These are phyloP conservation scores for Alloscopus bannaensis DNA, from an alignment of 2,888 invertebrate species.

Conservation along the genomic window DNA sequence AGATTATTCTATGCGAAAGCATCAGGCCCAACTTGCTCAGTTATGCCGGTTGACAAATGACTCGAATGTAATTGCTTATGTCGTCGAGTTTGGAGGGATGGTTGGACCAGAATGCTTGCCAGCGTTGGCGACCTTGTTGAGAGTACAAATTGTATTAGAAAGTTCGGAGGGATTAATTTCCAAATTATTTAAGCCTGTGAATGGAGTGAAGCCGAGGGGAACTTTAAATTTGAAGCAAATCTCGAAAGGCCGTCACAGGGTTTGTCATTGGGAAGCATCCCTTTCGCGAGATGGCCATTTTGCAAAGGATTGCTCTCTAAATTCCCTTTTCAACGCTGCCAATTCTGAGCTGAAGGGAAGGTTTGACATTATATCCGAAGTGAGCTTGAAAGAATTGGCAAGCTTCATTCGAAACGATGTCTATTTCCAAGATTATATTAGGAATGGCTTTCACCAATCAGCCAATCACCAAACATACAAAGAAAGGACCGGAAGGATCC, in stretches of 20 bases:
- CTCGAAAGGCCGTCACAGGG: neutral
- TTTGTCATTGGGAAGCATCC: neutral
- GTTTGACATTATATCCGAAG: neutral
- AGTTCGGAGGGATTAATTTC: slow-evolving; percentile 1
- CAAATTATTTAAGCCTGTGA: neutral
- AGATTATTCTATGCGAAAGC: neutral
- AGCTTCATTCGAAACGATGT: slow-evolving; percentile 8
- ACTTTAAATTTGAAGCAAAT: slow-evolving; percentile 19
- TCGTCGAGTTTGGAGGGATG: slow-evolving; percentile 3
- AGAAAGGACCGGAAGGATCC: too few relatives aligned
- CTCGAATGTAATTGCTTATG: slow-evolving; percentile 3
- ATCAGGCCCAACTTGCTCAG: neutral
- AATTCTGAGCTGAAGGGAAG: neutral
- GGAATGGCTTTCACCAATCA: slow-evolving; percentile 11
- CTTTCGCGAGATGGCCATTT: neutral
- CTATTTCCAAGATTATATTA: neutral
- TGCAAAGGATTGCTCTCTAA: neutral
- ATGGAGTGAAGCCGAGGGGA: neutral
- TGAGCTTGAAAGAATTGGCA: neutral
- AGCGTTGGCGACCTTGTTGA: slow-evolving; percentile 1
- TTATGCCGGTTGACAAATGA: neutral
- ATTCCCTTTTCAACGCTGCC: slow-evolving; percentile 4
- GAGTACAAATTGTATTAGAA: slow-evolving; percentile 2
- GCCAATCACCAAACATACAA: too few relatives aligned
- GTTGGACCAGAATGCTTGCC: slow-evolving; percentile 8